These are phyloP conservation scores for Hemistola chrysoprasaria DNA, from an alignment of 2,888 invertebrate genomes.

Conservation along the genomic window DNA sequence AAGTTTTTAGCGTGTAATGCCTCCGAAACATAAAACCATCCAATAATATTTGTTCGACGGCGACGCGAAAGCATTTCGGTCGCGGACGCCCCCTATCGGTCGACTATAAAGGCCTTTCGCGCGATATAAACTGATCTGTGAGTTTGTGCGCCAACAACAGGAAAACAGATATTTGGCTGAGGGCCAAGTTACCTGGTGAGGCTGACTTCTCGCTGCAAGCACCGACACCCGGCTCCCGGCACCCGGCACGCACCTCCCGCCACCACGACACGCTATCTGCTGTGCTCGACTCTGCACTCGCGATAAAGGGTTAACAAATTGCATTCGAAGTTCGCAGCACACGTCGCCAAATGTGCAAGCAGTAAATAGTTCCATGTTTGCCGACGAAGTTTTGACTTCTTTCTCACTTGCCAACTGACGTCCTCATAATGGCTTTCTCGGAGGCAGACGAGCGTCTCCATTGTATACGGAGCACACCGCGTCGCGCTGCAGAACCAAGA, in stretches of 20 bases:
- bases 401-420: conserved; percentile 67
- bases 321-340: conserved; percentile 70
- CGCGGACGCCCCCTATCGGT: conserved; percentile 66
- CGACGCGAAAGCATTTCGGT: conserved; percentile 72
- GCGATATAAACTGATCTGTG: conserved; percentile 82
- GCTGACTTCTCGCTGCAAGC: conserved; percentile 31
- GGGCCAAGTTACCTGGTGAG: conserved; percentile 72
- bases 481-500: conserved; percentile 44
- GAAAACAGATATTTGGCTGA: conserved; percentile 79
- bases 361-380: conserved; percentile 74
- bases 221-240: conserved; percentile 40
- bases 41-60: conserved; percentile 74
- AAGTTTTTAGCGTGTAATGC: conserved; percentile 77
- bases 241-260: conserved; percentile 35
- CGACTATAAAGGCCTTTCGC: conserved; percentile 80
- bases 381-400: conserved; percentile 73
- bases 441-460: conserved; percentile 44
- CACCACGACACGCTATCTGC: conserved; percentile 33
- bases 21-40: conserved; percentile 80
- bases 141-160: conserved; percentile 76
- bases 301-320: conserved; percentile 78
- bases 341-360: conserved; percentile 70
- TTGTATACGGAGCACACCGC: conserved; percentile 49
- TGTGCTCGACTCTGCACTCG: conserved; percentile 48
- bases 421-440: conserved; percentile 64